These are phyloP conservation scores for Pectinophora gossypiella DNA, from an alignment of 1,140 invertebrate genomes.

Conservation along the genomic window DNA sequence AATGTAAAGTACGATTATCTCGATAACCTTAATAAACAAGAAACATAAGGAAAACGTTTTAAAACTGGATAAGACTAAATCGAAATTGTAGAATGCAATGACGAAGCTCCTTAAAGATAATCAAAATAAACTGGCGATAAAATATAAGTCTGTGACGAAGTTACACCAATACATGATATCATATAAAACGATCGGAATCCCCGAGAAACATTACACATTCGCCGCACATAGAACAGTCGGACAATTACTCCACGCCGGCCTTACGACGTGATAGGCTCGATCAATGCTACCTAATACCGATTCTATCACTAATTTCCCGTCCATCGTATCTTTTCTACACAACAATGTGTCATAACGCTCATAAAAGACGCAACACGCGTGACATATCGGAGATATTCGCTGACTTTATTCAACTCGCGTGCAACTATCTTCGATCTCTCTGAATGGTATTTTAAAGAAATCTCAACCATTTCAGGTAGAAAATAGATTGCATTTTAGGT, in stretches of 20 bases:
- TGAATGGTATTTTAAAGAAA: constrained; percentile 1
- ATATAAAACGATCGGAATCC: background rate
- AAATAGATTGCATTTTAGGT: too few relatives aligned
- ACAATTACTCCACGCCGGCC: background rate
- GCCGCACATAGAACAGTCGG: background rate
- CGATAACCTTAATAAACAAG: too few relatives aligned
- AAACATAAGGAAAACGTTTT: too few relatives aligned
- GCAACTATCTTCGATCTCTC: constrained; percentile 33
- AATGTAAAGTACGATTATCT: too few relatives aligned
- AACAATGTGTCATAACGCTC: constrained; percentile 6
- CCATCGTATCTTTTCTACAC: background rate
- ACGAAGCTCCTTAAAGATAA: too few relatives aligned
- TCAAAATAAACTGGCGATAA: too few relatives aligned
- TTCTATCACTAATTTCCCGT: background rate
- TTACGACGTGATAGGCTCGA: background rate
- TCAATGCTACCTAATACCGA: background rate
- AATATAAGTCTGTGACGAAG: background rate
- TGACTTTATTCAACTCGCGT: constrained; percentile 30
- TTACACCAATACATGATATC: background rate
- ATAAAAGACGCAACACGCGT: background rate
- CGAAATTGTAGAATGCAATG: too few relatives aligned
- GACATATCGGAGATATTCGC: background rate
- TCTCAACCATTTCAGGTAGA: background rate
- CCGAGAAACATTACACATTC: background rate
- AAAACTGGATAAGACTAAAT: too few relatives aligned